Percentiles rank a stretch among this genome's conserved stretches.
Evolutionary conservation across 2,797 vertebrate species (phyloP).

Genomic region (Scarus forsteni): DNA sequence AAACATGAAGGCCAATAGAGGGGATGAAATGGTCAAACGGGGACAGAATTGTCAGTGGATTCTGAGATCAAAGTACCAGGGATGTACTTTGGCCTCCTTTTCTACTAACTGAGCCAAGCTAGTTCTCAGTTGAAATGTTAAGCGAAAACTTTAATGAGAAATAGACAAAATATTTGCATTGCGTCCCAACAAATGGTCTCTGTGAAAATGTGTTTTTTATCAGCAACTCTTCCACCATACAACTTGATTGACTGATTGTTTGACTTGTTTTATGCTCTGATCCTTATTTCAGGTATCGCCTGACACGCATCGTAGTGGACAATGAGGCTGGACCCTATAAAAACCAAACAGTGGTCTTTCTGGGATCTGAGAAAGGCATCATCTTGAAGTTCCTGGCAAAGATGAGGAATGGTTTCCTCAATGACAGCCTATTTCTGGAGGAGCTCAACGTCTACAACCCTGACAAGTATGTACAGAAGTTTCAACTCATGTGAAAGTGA

Average conservation of each 20-base stretch:
- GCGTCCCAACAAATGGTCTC: constrained; percentile 2
- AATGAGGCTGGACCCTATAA: constrained; percentile 90
- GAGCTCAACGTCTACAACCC: constrained; percentile 97
- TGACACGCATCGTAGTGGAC: constrained; percentile 97
- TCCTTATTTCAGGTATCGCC: constrained; percentile 88
- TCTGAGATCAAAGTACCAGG: too few species aligned
- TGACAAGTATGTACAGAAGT: constrained; percentile 90
- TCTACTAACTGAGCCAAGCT: too few species aligned
- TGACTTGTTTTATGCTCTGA: constrained; percentile 16
- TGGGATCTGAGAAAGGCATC: constrained; percentile 98
- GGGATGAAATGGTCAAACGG: too few species aligned
- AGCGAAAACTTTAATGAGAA: background rate
- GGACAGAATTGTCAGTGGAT: too few species aligned
- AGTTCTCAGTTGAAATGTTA: background rate
- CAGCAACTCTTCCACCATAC: background rate
- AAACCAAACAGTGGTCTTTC: constrained; percentile 96
- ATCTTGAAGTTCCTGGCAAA: constrained; percentile 97
- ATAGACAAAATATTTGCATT: constrained; percentile 20
- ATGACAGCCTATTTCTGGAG: constrained; percentile 97
- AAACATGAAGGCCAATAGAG: too few species aligned
- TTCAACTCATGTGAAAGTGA: constrained; percentile 9
- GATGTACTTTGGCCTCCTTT: too few species aligned
- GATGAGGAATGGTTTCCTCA: constrained; percentile 93
- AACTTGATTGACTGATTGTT: background rate
- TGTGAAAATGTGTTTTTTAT: constrained; percentile 24